Evolutionary conservation across 2,797 vertebrate genomes (phyloP), one percentile per base, ranked within the genome.

Genomic region (Epinephelus malabaricus): DNA sequence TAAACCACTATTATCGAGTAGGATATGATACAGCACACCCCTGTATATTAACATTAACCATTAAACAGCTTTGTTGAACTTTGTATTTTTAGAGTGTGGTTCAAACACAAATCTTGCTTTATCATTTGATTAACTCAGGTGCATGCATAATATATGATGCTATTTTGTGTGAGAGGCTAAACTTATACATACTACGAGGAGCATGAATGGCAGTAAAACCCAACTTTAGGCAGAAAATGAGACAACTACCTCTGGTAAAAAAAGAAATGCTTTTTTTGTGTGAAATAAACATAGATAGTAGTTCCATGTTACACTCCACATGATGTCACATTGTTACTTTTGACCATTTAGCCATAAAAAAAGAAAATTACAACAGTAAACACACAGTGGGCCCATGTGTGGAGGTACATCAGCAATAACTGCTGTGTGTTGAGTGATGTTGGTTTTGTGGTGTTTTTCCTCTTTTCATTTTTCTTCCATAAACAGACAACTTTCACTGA

Each of bases 271-370:
- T 13, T 27, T 62, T 23, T 23, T 34, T 34, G 4, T 27, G 14
- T 45, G 17, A 50, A 56, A 74, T 38, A 65, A 30, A 58, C 46
- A 59, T 13, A 46, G 18, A 73, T 14, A 43, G 14, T 12, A 30
- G 23, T 23, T 21, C 18, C 23, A 54, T 15, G 4, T 47, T 34
- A 59, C 2, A 18, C 46, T 11, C n/a, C 9, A 27, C 12, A 25
- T 30, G 30, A 61, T 56, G 27, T 2, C 13, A 30, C 30, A 58
- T 1, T 47, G n/a, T 78, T 78, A 43, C 21, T 47, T 60, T 12
- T 68, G 34, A 34, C 7, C 34, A 34, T 34, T 34, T 8, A 34
- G 34, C 34, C 34, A 34, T 34, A 34, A 34, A 34, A 34, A 34
- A 13, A 6, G 15, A 27, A 13, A 49, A 38, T 47, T 47, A 49